Evolutionary conservation across 1,140 invertebrate genomes (phyloP).

Genomic region (Scaptomyza hsui): DNA sequence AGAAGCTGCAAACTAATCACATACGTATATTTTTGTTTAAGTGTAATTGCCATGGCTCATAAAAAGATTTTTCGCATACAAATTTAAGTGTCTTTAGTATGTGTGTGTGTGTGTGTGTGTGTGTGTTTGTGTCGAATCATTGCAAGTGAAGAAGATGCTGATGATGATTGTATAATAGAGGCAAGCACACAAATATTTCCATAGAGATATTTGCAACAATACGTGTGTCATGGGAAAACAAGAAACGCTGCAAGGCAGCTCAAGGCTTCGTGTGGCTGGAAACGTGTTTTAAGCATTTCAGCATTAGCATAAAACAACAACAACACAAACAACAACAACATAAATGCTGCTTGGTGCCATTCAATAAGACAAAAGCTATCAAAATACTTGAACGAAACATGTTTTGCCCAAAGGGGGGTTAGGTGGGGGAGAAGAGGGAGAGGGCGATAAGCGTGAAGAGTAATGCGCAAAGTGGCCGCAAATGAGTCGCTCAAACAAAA

Average conservation of each 20-base stretch:
- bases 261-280: slow-evolving; percentile 36
- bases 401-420: slow-evolving; percentile 10
- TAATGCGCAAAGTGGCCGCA: not conserved
- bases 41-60: slow-evolving; percentile 21
- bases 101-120: too few relatives aligned
- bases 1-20: slow-evolving; percentile 3
- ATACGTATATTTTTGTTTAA: not conserved
- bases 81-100: not conserved
- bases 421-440: not conserved
- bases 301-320: slow-evolving; percentile 40
- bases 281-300: slow-evolving; percentile 37
- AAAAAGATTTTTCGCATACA: slow-evolving; percentile 1
- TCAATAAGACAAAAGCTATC: slow-evolving; percentile 52
- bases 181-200: slow-evolving; percentile 17
- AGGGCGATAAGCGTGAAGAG: not conserved
- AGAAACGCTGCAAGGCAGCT: slow-evolving; percentile 49
- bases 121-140: slow-evolving; percentile 28
- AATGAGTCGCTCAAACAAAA: slow-evolving; percentile 4
- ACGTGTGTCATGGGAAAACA: slow-evolving; percentile 48
- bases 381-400: slow-evolving; percentile 45
- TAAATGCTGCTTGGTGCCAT: slow-evolving; percentile 30
- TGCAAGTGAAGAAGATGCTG: slow-evolving; percentile 29
- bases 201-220: slow-evolving; percentile 33
- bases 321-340: slow-evolving; percentile 19
- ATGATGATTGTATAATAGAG: slow-evolving; percentile 33